Conservation (phyloP, 2,113 vertebrate species). For the Channa argus region DNA sequence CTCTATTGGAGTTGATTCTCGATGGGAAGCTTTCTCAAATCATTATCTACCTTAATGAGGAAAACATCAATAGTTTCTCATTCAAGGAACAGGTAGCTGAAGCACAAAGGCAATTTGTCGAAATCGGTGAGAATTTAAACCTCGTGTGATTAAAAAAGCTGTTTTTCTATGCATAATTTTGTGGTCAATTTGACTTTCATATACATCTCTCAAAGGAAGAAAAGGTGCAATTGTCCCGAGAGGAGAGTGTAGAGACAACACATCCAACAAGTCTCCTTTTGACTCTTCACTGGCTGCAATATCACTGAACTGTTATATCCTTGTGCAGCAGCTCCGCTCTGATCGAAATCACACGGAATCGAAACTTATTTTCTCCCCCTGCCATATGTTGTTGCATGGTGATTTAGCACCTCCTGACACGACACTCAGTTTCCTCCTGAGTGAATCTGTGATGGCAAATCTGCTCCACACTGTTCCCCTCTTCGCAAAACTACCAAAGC, state of each 20-base stretch:
- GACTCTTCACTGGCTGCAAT: background rate
- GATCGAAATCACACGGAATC: background rate
- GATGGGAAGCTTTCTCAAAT: background rate
- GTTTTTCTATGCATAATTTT: background rate
- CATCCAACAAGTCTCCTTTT: background rate
- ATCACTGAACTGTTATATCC: background rate
- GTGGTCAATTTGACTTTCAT: background rate
- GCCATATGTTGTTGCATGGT: conserved; percentile 13
- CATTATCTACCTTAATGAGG: background rate
- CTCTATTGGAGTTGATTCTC: background rate
- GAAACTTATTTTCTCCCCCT: background rate
- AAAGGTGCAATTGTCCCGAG: too few relatives aligned
- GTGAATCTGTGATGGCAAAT: conserved; percentile 2
- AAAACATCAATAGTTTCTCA: background rate
- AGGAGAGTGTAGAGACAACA: too few relatives aligned
- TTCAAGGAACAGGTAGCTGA: too few relatives aligned
- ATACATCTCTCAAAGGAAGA: background rate
- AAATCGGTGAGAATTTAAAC: conserved; percentile 8
- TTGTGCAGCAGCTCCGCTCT: background rate
- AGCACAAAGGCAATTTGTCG: background rate
- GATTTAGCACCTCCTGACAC: conserved; percentile 10
- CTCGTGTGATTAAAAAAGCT: background rate
- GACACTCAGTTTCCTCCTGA: conserved; percentile 10
- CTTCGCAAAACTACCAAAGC: background rate
- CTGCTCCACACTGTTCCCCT: background rate